These are phyloP conservation scores for Alces alces DNA, from an alignment of 2,113 vertebrate species.

Conservation along the genomic window DNA sequence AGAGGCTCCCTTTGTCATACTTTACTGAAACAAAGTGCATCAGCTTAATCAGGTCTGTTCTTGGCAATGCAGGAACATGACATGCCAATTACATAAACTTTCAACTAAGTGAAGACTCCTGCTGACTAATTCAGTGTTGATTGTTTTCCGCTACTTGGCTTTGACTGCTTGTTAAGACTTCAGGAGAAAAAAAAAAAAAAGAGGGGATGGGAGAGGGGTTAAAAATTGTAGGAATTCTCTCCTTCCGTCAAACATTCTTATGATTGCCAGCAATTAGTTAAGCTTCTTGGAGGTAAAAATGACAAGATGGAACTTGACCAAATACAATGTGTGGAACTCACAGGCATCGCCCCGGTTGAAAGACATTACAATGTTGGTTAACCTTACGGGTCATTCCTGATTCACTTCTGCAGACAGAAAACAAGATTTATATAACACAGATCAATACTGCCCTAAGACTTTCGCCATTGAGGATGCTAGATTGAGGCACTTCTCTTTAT, in stretches of 20 bases:
- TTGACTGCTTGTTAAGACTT: conserved; percentile 91
- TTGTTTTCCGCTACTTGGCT: conserved; percentile 92
- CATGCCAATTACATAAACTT: conserved; percentile 96
- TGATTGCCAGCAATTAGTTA: conserved; percentile 98
- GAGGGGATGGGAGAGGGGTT: conserved; percentile 44
- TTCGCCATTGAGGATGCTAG: conserved; percentile 89
- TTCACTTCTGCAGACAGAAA: conserved; percentile 97
- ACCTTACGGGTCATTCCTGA: conserved; percentile 95
- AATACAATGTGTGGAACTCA: conserved; percentile 92
- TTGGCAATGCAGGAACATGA: conserved; percentile 86
- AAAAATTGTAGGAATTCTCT: conserved; percentile 86
- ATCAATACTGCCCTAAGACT: conserved; percentile 97
- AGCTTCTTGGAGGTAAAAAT: conserved; percentile 90
- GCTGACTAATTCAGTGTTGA: conserved; percentile 95
- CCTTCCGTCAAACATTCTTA: conserved; percentile 88
- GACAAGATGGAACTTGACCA: conserved; percentile 92
- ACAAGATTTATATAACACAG: conserved; percentile 98
- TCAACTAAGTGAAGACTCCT: conserved; percentile 90
- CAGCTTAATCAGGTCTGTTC: conserved; percentile 90
- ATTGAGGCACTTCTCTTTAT: conserved; percentile 94
- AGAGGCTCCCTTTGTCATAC: conserved; percentile 85
- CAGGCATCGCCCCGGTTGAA: conserved; percentile 90
- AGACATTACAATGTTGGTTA: conserved; percentile 99
- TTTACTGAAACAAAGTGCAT: conserved; percentile 91
- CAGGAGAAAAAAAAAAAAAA: not conserved